Evolutionary conservation across 2,113 vertebrate species (phyloP), one percentile per base, ranked within the genome.

Genomic region (Bos indicus): DNA sequence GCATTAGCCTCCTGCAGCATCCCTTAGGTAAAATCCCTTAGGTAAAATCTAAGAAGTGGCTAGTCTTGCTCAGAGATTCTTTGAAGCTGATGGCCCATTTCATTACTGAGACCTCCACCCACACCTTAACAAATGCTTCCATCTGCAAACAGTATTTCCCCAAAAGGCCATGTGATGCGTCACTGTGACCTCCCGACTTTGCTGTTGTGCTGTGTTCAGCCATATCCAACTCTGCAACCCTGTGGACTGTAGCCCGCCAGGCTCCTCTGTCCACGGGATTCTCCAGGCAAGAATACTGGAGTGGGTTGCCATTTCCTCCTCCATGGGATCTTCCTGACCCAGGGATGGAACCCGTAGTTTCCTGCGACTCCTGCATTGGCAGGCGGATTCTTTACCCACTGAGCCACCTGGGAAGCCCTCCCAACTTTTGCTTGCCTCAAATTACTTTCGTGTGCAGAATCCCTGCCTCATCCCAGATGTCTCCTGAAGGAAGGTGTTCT

Each of bases 121-220:
- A 23, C 56, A 33, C 43, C 57, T 26, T 16, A 3, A 71, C 26
- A 13, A 56, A 51, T 11, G 36, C 71, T 81, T 21, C 16, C 25
- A 2, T 54, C 78, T 56, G 21, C 23, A 43, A 54, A 6, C 10
- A 1, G 4, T 2, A 9, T 26, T 64, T 56, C 51, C 89, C 36
- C 28, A 0, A 62, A 57, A 4, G 21, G 5, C 88, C 82, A 6
- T 11, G 2, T 2, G 59, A 56, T 6, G 11, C 26, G 0, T 21
- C 26, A 2, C 21, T 5, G 9, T 36, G 6, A 16, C 40, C 51
- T 95, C 23, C 82, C 54, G 6, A 2, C 26, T 52, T 33, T 4
- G 6, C 40, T 77, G 71, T 26, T 43, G 40, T 77, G 71, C 40
- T 43, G 5, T 26, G 12, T 12, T 77, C 71, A 43, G 40, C 11